Evolutionary conservation across 2,888 invertebrate species (phyloP), one percentile per base, ranked within the genome.

Genomic region (Ennomos fuscantarius): DNA sequence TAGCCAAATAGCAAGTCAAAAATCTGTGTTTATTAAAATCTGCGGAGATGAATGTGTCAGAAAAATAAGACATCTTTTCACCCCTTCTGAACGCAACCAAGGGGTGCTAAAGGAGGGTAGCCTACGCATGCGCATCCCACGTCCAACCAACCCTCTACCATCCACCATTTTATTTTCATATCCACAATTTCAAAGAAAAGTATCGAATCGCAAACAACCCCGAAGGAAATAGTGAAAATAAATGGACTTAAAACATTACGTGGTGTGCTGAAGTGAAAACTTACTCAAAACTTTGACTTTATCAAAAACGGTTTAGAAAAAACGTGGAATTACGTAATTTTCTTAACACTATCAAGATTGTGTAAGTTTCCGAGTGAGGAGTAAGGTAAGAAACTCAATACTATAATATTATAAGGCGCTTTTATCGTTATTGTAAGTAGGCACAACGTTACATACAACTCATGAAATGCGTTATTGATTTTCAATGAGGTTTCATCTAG

Each of bases 81-180:
- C 49, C 61, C 65, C 45, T 52, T 72, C 48, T 63, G 82, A 85
- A 87, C 87, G 86, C 76, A 78, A 54, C 65, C 51, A 53, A 69
- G 63, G 70, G 69, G 72, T 73, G 65, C 12, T 9, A 31, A 1
- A 40, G 15, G 63, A 61, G 72, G 73, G 70, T 67, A 62, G 62
- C 9, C 9, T 60, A 64, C 89, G 89, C 90, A 85, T 82, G 90
- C 90, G 78, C 64, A n/a, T 45, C 33, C 50, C 43, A 65, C 73
- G 59, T 60, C 67, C 66, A 48, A 70, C 87, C 84, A 78, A 83
- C 83, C 35, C 34, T 31, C 41, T 76, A 70, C 68, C 62, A 67
- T 76, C 83, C 87, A 76, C 89, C 90, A 90, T 91, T 86, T 91
- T 91, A 84, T 79, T 84, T 87, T 70, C 74, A 76, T 81, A 80